Evolutionary conservation across 2,113 vertebrate species (phyloP), one percentile per base, ranked within the genome.

Genomic region (Cranoglanis bouderius): DNA sequence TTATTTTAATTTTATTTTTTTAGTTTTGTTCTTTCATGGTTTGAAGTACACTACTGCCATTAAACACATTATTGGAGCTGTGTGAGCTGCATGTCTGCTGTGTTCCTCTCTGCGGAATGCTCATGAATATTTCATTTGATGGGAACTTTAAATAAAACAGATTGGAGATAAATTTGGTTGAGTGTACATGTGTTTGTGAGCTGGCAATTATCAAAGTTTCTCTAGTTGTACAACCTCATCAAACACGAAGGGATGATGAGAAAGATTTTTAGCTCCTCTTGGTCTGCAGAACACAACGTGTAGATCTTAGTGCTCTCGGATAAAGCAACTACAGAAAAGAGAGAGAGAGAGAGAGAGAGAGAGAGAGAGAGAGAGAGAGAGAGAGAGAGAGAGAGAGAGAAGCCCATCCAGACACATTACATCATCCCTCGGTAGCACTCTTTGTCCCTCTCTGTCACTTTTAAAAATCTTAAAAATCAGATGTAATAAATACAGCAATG

Each of bases 111-210:
- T 46, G 59, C 26, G 67, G 43, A 85, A 72, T 72, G 65, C 46
- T 85, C 9, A 51, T 55, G 32, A 85, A 85, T 72, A 38, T 55
- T 74, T 74, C 65, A 85, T 85, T 1, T 85, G 8, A 46, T 63
- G 38, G 19, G 29, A 84, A 21, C 43, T 70, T 70, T 72, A 38
- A 72, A 24, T 74, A 43, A 74, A 74, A 24, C 13, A 40, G 38
- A 21, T 38, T 74, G 19, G 19, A 38, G 19, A 40, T 74, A 40
- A 9, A 40, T 74, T 19, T 72, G 18, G 29, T 6, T 72, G 16
- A 9, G 70, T 74, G 26, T 46, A 16, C 43, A 12, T 14, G 1
- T 38, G 46, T 35, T 24, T 74, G 7, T 85, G 19, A 40, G n/a
- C 57, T 24, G 9, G 43, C 16, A 85, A 6, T 32, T 29, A 4